A percentile compares a stretch with the other conserved stretches of the same genome.
These are phyloP conservation scores for Macrotrachela quadricornifera DNA, from an alignment of 1,140 invertebrate genomes.

Conservation along the genomic window DNA sequence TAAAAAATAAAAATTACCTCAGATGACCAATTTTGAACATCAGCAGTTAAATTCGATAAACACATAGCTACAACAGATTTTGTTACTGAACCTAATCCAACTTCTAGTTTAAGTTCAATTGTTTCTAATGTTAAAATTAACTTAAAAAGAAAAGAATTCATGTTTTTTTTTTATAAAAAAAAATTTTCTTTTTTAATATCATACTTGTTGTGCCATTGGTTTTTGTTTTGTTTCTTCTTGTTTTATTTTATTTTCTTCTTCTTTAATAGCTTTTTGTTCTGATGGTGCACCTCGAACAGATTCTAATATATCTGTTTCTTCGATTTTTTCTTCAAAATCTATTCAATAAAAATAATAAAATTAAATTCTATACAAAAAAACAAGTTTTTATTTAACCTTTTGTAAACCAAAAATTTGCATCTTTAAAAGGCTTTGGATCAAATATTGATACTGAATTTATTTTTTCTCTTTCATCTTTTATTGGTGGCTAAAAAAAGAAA, in stretches of 20 bases:
- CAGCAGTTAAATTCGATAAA: constrained; percentile 56
- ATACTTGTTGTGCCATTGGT: too few species aligned
- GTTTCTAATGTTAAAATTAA: too few species aligned
- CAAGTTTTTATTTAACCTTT: neutral
- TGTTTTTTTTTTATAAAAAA: too few species aligned
- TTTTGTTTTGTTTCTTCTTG: constrained; percentile 37
- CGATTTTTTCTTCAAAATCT: too few species aligned
- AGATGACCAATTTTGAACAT: constrained; percentile 60
- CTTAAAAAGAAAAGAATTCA: too few species aligned
- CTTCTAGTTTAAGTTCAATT: too few species aligned
- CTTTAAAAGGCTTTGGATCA: too few species aligned
- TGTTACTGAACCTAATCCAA: constrained; percentile 49
- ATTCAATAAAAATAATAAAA: too few species aligned
- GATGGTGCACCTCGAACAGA: too few species aligned
- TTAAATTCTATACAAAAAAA: neutral
- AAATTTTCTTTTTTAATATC: too few species aligned
- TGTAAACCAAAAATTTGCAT: neutral
- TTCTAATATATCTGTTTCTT: too few species aligned
- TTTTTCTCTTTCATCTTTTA: neutral
- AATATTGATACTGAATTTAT: neutral
- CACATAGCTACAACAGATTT: constrained; percentile 63
- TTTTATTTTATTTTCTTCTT: constrained; percentile 42
- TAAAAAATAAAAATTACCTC: constrained; percentile 32
- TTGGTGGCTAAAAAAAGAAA: too few species aligned
- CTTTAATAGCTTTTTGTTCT: constrained; percentile 26